Base-by-base conservation (phyloP, 2,888 invertebrate genomes). In the Gari tellinella region DNA sequence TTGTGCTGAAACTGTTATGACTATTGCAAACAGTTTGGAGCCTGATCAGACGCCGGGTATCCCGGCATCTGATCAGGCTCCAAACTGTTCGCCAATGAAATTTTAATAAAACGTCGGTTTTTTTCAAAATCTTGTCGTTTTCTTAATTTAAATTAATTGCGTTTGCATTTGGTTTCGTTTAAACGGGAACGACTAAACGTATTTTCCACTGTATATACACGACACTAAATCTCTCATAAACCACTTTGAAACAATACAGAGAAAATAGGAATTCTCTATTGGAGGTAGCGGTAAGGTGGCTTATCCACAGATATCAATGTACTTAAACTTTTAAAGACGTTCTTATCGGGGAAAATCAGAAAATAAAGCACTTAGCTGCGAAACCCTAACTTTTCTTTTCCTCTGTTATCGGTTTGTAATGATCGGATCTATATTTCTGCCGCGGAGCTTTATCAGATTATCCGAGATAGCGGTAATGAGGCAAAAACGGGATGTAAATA, bases 341-440 rank as follows among this genome's bases (percentile, higher is more conserved):
- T 46, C 31, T 31, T 31, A 31, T 31, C 31, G 10, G 5, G 4
- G 31, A 31, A 31, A 31, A 31, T 31, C 31, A 31, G 31, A 4
- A 31, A 31, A 31, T 31, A 31, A 31, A 65, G 61, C 64, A 68
- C 68, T 74, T 65, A 51, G 45, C 46, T 46, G 41, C 38, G 63
- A 66, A 66, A 69, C 26, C 52, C 40, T 66, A 69, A 48, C 55
- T 62, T 41, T 58, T 70, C 69, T 65, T 66, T 49, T 58, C 62
- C 45, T n/a, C 41, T 41, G 51, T 69, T 75, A 75, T 75, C 75
- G 40, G 51, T 14, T 26, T 75, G 69, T 75, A 75, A 75, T 69
- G 75, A 75, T 66, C 69, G 51, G 66, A 75, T 69, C 75, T 75
- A 75, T 70, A 69, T 75, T 66, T 65, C 66, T 31, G 69, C 66